Evolutionary conservation across 2,888 invertebrate genomes (phyloP).

Genomic region (Hydrotaea cyrtoneurina): DNA sequence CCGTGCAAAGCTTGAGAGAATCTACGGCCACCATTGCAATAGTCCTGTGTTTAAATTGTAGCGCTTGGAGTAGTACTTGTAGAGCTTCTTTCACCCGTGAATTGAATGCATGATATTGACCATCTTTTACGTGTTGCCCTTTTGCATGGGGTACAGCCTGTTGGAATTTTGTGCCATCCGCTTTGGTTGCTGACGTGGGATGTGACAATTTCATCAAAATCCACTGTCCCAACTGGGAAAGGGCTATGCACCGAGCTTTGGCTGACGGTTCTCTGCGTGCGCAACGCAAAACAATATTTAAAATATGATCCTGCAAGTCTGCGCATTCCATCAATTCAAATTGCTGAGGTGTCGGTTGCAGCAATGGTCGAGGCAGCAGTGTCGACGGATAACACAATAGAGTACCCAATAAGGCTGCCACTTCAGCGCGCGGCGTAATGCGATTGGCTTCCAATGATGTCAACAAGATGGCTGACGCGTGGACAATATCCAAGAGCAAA

Average conservation of each 20-base stretch:
- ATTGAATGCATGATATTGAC: slow-evolving; percentile 71
- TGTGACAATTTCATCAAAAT: slow-evolving; percentile 77
- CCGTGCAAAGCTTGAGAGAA: slow-evolving; percentile 79
- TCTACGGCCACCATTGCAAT: slow-evolving; percentile 80
- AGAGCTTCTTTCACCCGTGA: slow-evolving; percentile 80
- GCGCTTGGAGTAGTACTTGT: slow-evolving; percentile 79
- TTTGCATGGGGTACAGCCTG: slow-evolving; percentile 75
- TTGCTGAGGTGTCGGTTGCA: slow-evolving; percentile 83
- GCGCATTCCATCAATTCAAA: slow-evolving; percentile 80
- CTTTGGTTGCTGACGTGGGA: slow-evolving; percentile 65
- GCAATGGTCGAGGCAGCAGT: slow-evolving; percentile 82
- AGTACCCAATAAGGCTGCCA: slow-evolving; percentile 93
- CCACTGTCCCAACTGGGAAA: slow-evolving; percentile 89
- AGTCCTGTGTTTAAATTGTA: slow-evolving; percentile 80
- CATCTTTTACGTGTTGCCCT: slow-evolving; percentile 66
- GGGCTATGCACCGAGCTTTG: slow-evolving; percentile 92
- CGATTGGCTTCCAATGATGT: slow-evolving; percentile 88
- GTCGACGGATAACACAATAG: slow-evolving; percentile 90
- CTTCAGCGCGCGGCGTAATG: slow-evolving; percentile 93
- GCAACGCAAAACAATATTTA: slow-evolving; percentile 92
- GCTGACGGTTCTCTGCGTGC: slow-evolving; percentile 94
- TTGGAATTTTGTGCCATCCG: slow-evolving; percentile 69
- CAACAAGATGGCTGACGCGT: slow-evolving; percentile 93
- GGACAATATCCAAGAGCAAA: slow-evolving; percentile 92
- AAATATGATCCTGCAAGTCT: slow-evolving; percentile 87